Evolutionary conservation across 2,113 vertebrate genomes (phyloP).

Genomic region (Leptobrachium ailaonicum): DNA sequence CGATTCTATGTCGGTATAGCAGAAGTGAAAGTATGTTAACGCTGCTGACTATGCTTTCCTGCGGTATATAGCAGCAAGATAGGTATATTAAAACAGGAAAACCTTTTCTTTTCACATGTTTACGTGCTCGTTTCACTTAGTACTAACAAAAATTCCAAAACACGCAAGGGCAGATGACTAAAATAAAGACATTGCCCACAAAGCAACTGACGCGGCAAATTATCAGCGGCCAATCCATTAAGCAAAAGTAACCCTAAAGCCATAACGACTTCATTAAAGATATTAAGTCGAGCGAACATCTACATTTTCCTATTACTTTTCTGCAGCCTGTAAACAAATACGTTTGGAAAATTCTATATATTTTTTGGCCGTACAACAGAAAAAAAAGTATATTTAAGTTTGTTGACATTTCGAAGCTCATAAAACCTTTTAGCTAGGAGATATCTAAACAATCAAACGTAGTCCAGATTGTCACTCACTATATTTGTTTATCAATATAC

Average conservation of each 20-base stretch:
- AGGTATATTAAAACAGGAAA: constrained; percentile 43
- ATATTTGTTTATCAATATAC: neutral
- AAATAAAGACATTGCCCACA: neutral
- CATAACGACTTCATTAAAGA: neutral
- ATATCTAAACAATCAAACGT: neutral
- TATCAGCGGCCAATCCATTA: neutral
- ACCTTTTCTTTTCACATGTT: constrained; percentile 3
- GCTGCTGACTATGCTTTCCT: constrained; percentile 46
- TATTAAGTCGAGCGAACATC: neutral
- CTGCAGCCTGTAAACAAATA: neutral
- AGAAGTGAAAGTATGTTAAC: constrained; percentile 35
- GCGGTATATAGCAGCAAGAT: constrained; percentile 33
- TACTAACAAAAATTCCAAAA: constrained; percentile 32
- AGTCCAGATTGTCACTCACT: neutral
- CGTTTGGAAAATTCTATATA: neutral
- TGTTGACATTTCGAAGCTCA: constrained; percentile 5
- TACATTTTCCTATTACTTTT: neutral
- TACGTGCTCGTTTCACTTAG: constrained; percentile 12
- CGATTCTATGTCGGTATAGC: constrained; percentile 14
- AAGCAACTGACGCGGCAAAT: constrained; percentile 6
- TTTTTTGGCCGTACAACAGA: neutral
- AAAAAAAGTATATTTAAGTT: neutral
- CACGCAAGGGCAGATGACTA: neutral
- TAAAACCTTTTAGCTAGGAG: neutral
- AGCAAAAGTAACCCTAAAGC: neutral